phyloP scores from a whole-genome alignment of 2,113 vertebrate species.

The Tragelaphus buxtoni region DNA sequence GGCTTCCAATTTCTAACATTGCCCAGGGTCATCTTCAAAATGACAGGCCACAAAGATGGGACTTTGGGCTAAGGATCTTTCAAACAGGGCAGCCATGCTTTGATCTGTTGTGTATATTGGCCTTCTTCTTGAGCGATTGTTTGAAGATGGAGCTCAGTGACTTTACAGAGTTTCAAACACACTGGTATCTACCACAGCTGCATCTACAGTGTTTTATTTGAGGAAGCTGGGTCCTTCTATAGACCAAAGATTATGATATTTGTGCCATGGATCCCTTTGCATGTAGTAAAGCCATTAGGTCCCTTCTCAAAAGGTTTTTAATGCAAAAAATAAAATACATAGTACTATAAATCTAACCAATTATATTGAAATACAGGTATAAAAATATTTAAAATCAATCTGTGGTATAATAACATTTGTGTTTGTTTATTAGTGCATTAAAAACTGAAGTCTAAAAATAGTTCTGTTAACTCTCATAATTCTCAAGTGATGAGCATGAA shows the following conservation, averaged over 20 bases:
- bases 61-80: not conserved
- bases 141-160: not conserved
- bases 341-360: not conserved
- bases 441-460: not conserved
- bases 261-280: not conserved
- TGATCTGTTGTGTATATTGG: not conserved
- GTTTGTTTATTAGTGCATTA: not conserved
- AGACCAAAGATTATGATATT: not conserved
- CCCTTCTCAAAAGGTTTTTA: not conserved
- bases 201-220: not conserved
- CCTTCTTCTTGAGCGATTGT: not conserved
- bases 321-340: not conserved
- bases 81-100: not conserved
- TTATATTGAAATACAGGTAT: not conserved
- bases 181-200: not conserved
- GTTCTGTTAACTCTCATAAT: not conserved
- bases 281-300: not conserved
- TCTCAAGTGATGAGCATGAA: not conserved
- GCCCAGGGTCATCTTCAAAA: not conserved
- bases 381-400: not conserved
- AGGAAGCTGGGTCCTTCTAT: not conserved
- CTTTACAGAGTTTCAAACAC: not conserved
- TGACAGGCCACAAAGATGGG: not conserved
- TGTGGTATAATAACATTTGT: not conserved
- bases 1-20: not conserved